These are phyloP conservation scores for Syrrhaptes paradoxus DNA, from an alignment of 2,113 vertebrate species.

Conservation along the genomic window DNA sequence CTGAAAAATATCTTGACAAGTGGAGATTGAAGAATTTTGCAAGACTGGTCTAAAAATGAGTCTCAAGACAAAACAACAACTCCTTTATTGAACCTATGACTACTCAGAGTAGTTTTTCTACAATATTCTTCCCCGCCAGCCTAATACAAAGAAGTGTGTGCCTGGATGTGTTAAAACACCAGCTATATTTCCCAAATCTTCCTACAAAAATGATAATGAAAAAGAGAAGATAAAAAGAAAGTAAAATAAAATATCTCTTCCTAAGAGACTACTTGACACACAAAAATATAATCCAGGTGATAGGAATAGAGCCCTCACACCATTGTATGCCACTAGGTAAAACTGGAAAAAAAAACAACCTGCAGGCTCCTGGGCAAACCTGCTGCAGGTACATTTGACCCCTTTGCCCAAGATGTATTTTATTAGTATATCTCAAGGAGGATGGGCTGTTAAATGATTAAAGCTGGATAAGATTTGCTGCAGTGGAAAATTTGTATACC, in stretches of 20 bases:
- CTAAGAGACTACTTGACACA: not conserved
- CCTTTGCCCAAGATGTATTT: constrained; percentile 23
- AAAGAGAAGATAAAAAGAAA: not conserved
- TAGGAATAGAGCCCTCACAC: not conserved
- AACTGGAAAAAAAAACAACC: not conserved
- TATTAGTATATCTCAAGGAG: not conserved
- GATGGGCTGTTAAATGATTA: constrained; percentile 50
- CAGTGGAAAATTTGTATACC: constrained; percentile 2
- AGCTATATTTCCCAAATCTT: not conserved
- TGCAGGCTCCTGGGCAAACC: rapidly evolving
- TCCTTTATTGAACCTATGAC: not conserved
- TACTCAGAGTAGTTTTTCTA: not conserved
- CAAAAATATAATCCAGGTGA: not conserved
- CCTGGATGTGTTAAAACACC: not conserved
- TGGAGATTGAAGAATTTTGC: not conserved
- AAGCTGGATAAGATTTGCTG: constrained; percentile 44
- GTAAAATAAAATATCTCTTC: not conserved
- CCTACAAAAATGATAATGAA: not conserved
- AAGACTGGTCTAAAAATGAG: not conserved
- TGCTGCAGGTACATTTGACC: constrained; percentile 25
- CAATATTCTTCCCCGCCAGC: not conserved
- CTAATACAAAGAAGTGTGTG: rapidly evolving
- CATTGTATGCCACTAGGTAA: not conserved
- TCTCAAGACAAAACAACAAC: not conserved
- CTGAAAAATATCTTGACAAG: not conserved